Base-by-base conservation (phyloP, 2,888 invertebrate genomes). In the Dasysyrphus albostriatus region DNA sequence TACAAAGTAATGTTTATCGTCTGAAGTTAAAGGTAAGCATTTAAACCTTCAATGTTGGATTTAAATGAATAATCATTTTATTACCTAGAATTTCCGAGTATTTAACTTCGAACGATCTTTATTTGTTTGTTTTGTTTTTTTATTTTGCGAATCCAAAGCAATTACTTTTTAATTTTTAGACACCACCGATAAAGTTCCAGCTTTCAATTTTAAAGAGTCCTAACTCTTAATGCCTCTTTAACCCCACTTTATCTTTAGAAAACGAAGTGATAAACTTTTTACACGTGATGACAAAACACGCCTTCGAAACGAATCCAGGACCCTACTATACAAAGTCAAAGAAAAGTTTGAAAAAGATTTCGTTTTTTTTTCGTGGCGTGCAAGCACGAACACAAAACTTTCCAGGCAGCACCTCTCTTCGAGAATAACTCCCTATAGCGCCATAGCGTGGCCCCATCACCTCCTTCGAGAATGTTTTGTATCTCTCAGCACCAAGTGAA, bases 231-330 rank as follows among this genome's bases (percentile, higher is more conserved):
- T 69, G 69, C 54, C 69, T 69, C 69, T 54, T 69, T 69, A 69
- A 69, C 69, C n/a, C 29, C 39, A 54, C 51, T 69, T 69, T 69
- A 69, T 69, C 54, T 69, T 39, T 39, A 24, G 54, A 69, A 69
- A 69, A 54, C 61, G 69, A 67, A 73, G 49, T 83, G 73, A 67
- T 63, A 76, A 72, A 61, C 49, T 70, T 72, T 54, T 76, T 56
- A 73, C 67, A 77, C 83, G 77, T 83, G 83, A 83, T 73, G 65
- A 76, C 82, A 65, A 81, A 47, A 65, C 49, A 49, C 79, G 9
- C 77, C 42, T 51, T 74, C 69, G 34, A n/a, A 14, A 75, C 44
- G 69, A 81, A 75, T 75, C 61, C 37, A 32, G 12, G 34, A 61
- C 24, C 47, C 58, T 59, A 24, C 24, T 24, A 24, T 24, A 44